Evolutionary conservation across 53 echinoderm and acorn worm species (phyloP), one percentile per base, ranked within the genome.

Genomic region (Paracentrotus lividus): DNA sequence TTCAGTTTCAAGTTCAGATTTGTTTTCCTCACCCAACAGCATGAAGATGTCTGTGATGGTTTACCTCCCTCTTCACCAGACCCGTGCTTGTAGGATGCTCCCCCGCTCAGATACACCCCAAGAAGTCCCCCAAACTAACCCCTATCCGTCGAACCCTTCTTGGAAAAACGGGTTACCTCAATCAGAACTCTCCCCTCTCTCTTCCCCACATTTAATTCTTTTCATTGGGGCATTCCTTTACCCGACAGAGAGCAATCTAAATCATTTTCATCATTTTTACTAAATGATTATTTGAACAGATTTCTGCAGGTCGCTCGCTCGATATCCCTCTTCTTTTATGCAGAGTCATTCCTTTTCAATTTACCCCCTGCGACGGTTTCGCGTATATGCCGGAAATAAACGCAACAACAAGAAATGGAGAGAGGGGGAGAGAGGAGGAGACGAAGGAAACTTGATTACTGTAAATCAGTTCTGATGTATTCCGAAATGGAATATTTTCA

Each of bases 271-370:
- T 57, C 53, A 53, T 53, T 56, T 87, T 57, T 21, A 36, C 38
- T 54, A 53, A 55, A 38, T 88, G 38, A 56, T 54, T 88, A 56
- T 54, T 55, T 55, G 56, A 14, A 56, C 57, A 58, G 38, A 23
- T 53, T 88, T 88, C 23, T 34, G 33, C 38, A n/a, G n/a, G n/a
- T 88, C 54, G 32, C 54, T 34, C 40, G 32, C 10, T 86, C 85
- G n/a, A 24, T 85, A 31, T 67, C 67, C 67, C 67, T 67, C 42
- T 18, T 72, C 40, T 40, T 12, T 85, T 85, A 15, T 85, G 88
- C 40, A 15, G 88, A 88, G 88, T 88, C 88, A 88, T 88, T 88
- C 88, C 88, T 52, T 88, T 88, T 88, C 57, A 57, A 88, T 88
- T 88, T 88, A 57, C 88, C 88, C 57, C 88, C 88, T 55, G 88